phyloP scores from a whole-genome alignment of 2,888 invertebrate genomes.

The Eudemis profundana region DNA sequence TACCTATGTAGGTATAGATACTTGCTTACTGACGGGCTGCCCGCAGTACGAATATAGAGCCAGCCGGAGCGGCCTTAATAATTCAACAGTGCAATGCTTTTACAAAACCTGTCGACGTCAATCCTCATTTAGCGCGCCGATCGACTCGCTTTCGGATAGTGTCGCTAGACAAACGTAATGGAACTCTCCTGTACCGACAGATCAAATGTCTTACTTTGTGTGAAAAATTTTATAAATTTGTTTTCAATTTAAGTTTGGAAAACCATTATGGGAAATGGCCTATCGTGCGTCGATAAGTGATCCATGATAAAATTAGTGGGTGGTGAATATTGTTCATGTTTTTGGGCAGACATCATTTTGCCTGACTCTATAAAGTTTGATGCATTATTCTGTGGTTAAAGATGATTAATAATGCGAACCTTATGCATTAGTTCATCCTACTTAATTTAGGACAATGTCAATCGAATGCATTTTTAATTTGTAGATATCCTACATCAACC shows the following conservation, averaged over 20 bases:
- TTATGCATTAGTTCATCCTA: too few species aligned
- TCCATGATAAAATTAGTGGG: not conserved
- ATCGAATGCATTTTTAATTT: too few species aligned
- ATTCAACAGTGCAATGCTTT: constrained; percentile 86
- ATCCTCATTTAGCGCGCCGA: constrained; percentile 82
- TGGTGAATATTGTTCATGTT: not conserved
- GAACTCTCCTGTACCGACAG: constrained; percentile 74
- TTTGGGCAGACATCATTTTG: not conserved
- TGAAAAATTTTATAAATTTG: constrained; percentile 9
- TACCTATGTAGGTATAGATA: constrained; percentile 60
- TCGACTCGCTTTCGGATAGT: constrained; percentile 80
- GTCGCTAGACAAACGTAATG: constrained; percentile 82
- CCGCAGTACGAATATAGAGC: constrained; percentile 78
- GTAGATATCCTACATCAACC: too few species aligned
- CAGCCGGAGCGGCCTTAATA: constrained; percentile 81
- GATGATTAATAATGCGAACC: too few species aligned
- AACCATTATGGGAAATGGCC: constrained; percentile 3
- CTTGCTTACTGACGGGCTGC: constrained; percentile 63
- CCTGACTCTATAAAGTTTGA: not conserved
- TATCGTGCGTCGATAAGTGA: too few species aligned
- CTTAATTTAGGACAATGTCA: too few species aligned
- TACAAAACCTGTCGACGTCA: constrained; percentile 85
- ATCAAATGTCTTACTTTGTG: constrained; percentile 28
- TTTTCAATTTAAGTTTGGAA: constrained; percentile 14
- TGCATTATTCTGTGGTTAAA: too few species aligned